A percentile compares a stretch with the other conserved stretches of the same genome.
Conservation (phyloP, 2,888 invertebrate genomes). For the Drosophila atroscutellata region DNA sequence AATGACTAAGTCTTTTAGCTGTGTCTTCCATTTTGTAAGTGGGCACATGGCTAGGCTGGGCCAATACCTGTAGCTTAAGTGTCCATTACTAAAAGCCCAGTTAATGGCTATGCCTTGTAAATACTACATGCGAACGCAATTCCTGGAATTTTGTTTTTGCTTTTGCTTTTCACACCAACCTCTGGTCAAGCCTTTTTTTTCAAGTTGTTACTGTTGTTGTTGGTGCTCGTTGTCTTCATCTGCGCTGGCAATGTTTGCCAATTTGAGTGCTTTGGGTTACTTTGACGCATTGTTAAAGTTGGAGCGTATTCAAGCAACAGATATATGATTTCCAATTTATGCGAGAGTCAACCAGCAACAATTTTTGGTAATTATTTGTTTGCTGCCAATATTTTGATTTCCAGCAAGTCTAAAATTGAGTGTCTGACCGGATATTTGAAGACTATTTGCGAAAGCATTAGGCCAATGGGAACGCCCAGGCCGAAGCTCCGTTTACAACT, state of each 20-base stretch:
- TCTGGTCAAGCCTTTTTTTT: conserved; percentile 62
- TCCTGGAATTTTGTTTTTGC: conserved; percentile 59
- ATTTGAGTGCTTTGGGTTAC: conserved; percentile 73
- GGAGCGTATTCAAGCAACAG: conserved; percentile 24
- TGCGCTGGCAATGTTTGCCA: conserved; percentile 55
- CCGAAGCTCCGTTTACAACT: conserved; percentile 2
- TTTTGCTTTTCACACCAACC: conserved; percentile 65
- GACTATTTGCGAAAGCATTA: conserved; percentile 79
- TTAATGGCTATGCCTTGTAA: conserved; percentile 61
- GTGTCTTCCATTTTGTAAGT: conserved; percentile 7
- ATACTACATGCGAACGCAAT: conserved; percentile 50
- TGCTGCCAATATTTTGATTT: conserved; percentile 69
- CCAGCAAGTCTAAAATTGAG: conserved; percentile 57
- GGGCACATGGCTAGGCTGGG: background rate
- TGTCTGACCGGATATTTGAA: conserved; percentile 68
- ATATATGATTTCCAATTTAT: conserved; percentile 60
- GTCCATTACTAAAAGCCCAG: conserved; percentile 58
- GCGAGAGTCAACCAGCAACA: conserved; percentile 26
- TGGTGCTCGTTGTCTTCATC: conserved; percentile 30
- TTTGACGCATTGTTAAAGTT: conserved; percentile 61
- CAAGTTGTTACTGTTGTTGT: conserved; percentile 23
- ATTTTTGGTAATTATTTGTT: conserved; percentile 71
- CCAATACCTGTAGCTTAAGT: conserved; percentile 39
- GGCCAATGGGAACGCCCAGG: conserved; percentile 50
- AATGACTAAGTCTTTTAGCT: background rate